Evolutionary conservation across 2,113 vertebrate genomes (phyloP).

Genomic region (Solenodon paradoxus): DNA sequence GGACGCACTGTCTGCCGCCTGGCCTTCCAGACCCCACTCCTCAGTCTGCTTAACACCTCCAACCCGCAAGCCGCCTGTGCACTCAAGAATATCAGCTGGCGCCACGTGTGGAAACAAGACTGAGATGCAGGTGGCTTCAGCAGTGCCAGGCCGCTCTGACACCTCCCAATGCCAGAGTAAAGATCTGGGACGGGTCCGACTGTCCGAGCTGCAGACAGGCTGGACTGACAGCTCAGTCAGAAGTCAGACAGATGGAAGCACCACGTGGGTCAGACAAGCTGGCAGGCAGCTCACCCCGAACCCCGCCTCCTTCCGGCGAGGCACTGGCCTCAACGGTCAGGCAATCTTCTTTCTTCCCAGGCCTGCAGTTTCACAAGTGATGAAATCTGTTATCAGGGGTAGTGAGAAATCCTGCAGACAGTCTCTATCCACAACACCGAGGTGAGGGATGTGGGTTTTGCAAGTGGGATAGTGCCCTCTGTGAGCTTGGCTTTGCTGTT

Average conservation of each 20-base stretch:
- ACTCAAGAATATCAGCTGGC: background rate
- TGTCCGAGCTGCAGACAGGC: background rate
- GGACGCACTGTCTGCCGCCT: background rate
- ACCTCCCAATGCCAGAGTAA: background rate
- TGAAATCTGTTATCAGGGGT: slow-evolving; percentile 53
- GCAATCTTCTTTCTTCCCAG: slow-evolving; percentile 32
- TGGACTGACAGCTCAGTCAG: background rate
- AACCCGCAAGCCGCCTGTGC: background rate
- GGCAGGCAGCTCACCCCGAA: slow-evolving; percentile 34
- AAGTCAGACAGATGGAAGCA: slow-evolving; percentile 67
- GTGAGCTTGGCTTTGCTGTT: background rate
- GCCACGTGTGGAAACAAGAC: background rate
- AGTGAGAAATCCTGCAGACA: slow-evolving; percentile 45
- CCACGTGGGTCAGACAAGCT: slow-evolving; percentile 51
- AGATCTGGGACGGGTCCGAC: background rate
- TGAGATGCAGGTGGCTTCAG: background rate
- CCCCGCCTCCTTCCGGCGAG: slow-evolving; percentile 56
- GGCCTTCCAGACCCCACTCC: background rate
- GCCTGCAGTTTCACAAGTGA: slow-evolving; percentile 54
- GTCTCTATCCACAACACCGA: background rate
- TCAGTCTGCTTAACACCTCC: slow-evolving; percentile 33
- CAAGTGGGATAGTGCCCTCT: background rate
- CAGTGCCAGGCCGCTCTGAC: background rate
- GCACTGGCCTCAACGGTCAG: background rate
- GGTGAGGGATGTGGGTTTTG: background rate